A percentile compares a stretch with the other conserved stretches of the same genome.
These are phyloP conservation scores for Drosophila kepulauana DNA, from an alignment of 1,140 invertebrate species.

Conservation along the genomic window DNA sequence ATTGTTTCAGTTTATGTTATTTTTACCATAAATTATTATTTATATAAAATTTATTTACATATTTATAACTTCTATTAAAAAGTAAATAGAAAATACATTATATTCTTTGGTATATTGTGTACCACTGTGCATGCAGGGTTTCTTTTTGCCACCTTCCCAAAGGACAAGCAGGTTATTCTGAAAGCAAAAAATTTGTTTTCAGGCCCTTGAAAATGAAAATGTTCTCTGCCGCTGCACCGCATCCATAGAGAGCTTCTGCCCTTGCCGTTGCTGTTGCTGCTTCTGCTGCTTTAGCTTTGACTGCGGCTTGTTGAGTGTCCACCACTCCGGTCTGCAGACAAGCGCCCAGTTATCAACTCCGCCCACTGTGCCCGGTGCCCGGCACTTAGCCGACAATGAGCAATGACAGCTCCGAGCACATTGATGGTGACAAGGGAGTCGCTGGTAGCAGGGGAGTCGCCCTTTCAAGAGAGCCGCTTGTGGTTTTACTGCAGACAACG, in stretches of 20 bases:
- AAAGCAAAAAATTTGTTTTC: slow-evolving; percentile 74
- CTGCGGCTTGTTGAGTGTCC: slow-evolving; percentile 52
- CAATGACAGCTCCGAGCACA: slow-evolving; percentile 65
- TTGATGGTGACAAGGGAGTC: neutral
- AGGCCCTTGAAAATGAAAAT: slow-evolving; percentile 80
- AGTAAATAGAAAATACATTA: too few species aligned
- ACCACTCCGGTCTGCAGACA: neutral
- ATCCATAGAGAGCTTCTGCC: neutral
- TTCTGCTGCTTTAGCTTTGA: slow-evolving; percentile 29
- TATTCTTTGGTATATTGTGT: neutral
- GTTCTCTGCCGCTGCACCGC: slow-evolving; percentile 29
- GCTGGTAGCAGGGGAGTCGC: neutral
- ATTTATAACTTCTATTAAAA: too few species aligned
- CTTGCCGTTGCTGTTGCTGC: slow-evolving; percentile 21
- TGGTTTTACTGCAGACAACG: slow-evolving; percentile 58
- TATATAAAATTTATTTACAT: too few species aligned
- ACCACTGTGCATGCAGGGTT: slow-evolving; percentile 65
- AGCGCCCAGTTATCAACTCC: slow-evolving; percentile 20
- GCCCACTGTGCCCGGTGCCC: slow-evolving; percentile 40
- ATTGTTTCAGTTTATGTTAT: too few species aligned
- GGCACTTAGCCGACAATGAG: slow-evolving; percentile 80
- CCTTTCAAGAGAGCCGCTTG: slow-evolving; percentile 61
- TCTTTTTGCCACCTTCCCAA: slow-evolving; percentile 57
- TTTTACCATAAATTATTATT: too few species aligned
- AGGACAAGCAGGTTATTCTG: slow-evolving; percentile 54